Base-by-base conservation (phyloP, 2,797 vertebrate species). In the Acanthis flammea region DNA sequence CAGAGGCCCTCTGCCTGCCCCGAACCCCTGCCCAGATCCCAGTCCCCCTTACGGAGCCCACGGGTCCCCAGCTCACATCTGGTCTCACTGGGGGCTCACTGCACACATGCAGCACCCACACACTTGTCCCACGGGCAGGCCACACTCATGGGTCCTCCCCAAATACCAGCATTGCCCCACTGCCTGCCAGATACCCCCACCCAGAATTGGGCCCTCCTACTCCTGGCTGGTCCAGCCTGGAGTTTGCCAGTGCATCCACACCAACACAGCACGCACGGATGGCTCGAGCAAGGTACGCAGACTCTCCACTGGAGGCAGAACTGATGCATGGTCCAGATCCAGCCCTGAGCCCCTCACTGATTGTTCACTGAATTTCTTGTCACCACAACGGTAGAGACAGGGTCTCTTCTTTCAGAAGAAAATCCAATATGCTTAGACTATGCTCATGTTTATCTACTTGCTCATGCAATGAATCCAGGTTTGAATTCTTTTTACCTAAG, bases 11-110 rank as follows among this genome's bases (percentile, higher is more conserved):
- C 31, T 81, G 25, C 16, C 30, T 3, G 2, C n/a, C 10, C 3
- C 2, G 16, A 31, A 42, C 2, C 2, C 6, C 41, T 67, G 19
- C 1, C 4, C 1, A 10, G 7, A 39, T 51, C 9, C 13, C 3
- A 2, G 21, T 1, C 8, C 4, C 12, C 10, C 14, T 24, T 45
- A 39, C 3, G 8, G 2, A 1, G 3, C 19, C 8, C 39, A 55
- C 0, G 0, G n/a, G 16, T 48, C 14, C 12, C 37, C 2, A 1
- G 8, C 8, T 66, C 4, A 0, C 2, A 1, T 12, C 57, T 72
- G 55, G 7, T 37, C 33, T 39, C 13, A 4, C 21, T 19, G 27
- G 10, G 5, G 24, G 9, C 48, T 63, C 0, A 0, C 28, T 60
- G n/a, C 18, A 12, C 8, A 6, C 25, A 47, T 2, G 1, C 24